These are phyloP conservation scores for Halcyon malimbica DNA, from an alignment of 2,113 vertebrate species.

Conservation along the genomic window DNA sequence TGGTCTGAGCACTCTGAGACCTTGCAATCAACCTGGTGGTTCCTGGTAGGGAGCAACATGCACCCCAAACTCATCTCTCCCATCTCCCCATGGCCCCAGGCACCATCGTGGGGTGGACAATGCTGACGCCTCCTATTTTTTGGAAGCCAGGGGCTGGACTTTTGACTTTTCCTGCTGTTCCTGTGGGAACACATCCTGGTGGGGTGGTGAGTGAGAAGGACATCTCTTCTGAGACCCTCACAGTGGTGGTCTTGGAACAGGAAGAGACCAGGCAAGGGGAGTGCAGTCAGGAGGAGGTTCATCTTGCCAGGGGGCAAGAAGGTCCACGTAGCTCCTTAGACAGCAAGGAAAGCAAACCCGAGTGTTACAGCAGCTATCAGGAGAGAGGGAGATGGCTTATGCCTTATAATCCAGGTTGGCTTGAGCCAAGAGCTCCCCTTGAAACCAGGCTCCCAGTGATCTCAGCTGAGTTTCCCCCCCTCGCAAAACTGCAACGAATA, in stretches of 20 bases:
- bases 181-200: neutral
- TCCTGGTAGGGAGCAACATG: neutral
- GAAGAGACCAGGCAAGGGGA: neutral
- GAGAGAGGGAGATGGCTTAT: neutral
- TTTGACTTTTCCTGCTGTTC: neutral
- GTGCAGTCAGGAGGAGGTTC: neutral
- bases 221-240: neutral
- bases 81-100: no score
- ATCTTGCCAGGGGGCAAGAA: neutral
- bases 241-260: neutral
- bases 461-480: neutral
- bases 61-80: neutral
- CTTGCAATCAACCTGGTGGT: neutral
- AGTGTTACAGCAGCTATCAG: neutral
- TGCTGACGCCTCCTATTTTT: neutral
- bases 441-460: neutral
- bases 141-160: neutral
- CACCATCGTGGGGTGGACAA: neutral
- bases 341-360: neutral
- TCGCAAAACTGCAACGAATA: no score
- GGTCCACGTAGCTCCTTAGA: neutral
- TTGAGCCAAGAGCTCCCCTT: neutral
- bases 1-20: neutral
- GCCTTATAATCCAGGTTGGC: neutral
- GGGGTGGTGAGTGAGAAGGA: neutral